Evolutionary conservation across 2,113 vertebrate genomes (phyloP).

Genomic region (Pteronura brasiliensis): DNA sequence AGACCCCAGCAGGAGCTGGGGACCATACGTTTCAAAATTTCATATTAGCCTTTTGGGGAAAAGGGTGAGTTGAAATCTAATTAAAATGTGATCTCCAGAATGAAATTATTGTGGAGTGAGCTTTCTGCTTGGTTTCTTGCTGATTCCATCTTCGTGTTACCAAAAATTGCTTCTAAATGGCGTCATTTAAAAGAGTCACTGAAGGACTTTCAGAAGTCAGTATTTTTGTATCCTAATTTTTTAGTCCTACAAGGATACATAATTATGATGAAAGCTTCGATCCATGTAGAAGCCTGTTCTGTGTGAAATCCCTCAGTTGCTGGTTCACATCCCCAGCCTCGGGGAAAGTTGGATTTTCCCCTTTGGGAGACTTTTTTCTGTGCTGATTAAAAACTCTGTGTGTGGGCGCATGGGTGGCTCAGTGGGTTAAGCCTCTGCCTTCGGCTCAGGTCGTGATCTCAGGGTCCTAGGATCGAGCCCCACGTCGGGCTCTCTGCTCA

Average conservation of each 20-base stretch:
- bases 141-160: not conserved
- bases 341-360: too few relatives aligned
- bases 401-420: too few relatives aligned
- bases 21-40: not conserved
- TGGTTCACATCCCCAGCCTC: not conserved
- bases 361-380: not conserved
- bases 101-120: not conserved
- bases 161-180: not conserved
- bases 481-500: too few relatives aligned
- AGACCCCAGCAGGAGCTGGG: not conserved
- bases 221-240: not conserved
- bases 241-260: not conserved
- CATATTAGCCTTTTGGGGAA: not conserved
- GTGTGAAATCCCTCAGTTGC: not conserved
- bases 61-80: not conserved
- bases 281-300: not conserved
- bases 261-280: not conserved
- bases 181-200: not conserved
- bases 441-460: too few relatives aligned
- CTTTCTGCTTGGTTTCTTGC: not conserved
- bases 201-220: not conserved
- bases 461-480: too few relatives aligned
- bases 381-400: not conserved
- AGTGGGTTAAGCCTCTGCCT: too few relatives aligned
- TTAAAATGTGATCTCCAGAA: not conserved